Evolutionary conservation across 2,113 vertebrate genomes (phyloP), one percentile per base, ranked within the genome.

Genomic region (Zosterops pallidus): DNA sequence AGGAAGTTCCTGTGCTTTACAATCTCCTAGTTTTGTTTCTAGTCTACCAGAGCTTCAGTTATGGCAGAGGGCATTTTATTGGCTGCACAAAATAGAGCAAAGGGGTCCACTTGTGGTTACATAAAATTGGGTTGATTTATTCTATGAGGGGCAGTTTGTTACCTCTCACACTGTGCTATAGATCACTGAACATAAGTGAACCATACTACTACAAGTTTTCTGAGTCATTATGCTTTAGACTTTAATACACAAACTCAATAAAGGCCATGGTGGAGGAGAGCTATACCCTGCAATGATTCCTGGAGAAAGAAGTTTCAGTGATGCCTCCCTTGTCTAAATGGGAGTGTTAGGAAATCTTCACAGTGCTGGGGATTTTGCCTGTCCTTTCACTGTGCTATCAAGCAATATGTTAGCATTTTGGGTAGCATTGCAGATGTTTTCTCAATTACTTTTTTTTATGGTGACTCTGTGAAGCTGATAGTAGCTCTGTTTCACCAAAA

Each of bases 391-490:
- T n/a, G 33, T 44, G 31, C 60, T 56, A 12, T 62, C 17, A 68
- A 68, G 28, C 20, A 79, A 29, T 37, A 49, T 23, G 16, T 55
- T 29, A 39, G 77, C 4, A 28, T 69, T 80, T 47, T 69, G n/a
- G 17, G 19, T 41, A 56, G 37, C 0, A 0, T 42, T 76, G 68
- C 35, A 37, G 29, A 28, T 50, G 9, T 35, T 9, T 12, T 72
- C 59, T 72, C 59, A n/a, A 9, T 65, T 81, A 46, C 46, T 72
- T 67, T 74, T 75, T 41, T 68, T 83, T 84, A 46, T 29, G 14
- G 21, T 65, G 29, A 37, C 15, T 89, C n/a, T 0, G 0, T 62
- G 41, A 76, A 37, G 25, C 39, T 39, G 39, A 39, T 39, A 12
- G 41, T 20, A 83, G 46, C 47, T 91, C 42, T 53, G 7, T 70